Conservation (phyloP, 2,888 invertebrate genomes). For the Cataglyphis albicans region DNA sequence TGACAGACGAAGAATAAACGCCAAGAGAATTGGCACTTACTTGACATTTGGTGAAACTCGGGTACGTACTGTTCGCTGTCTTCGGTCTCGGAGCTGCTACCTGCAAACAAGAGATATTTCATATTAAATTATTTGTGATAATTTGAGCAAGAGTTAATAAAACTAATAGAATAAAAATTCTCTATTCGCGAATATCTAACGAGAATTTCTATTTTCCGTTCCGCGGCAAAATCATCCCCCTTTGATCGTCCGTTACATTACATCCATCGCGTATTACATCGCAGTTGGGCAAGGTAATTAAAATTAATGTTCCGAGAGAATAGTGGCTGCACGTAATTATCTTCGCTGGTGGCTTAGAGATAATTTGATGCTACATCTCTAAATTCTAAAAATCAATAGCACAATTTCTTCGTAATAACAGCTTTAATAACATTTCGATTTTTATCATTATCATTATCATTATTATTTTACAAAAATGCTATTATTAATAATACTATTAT, state of each 20-base stretch:
- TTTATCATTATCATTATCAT: background rate
- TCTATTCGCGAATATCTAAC: background rate
- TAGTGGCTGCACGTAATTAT: conserved; percentile 65
- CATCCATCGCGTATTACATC: conserved; percentile 75
- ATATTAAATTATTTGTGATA: background rate
- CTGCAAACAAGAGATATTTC: conserved; percentile 80
- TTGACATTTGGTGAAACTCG: conserved; percentile 83
- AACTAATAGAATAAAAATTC: background rate
- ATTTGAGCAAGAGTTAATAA: background rate
- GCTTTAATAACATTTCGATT: background rate
- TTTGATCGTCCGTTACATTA: conserved; percentile 71
- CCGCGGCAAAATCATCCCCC: conserved; percentile 49
- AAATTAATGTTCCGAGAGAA: conserved; percentile 78
- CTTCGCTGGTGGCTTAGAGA: conserved; percentile 60
- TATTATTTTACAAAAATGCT: background rate
- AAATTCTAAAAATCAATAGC: conserved; percentile 37
- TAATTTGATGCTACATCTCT: conserved; percentile 31
- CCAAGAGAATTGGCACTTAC: conserved; percentile 69
- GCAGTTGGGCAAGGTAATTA: conserved; percentile 78
- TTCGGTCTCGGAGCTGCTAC: conserved; percentile 87
- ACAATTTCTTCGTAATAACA: background rate
- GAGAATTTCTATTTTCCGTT: conserved; percentile 27
- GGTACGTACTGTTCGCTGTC: conserved; percentile 87
- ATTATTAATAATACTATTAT: background rate
- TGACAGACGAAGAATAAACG: background rate